phyloP scores from a whole-genome alignment of 2,797 vertebrate genomes.

The Periparus ater region DNA sequence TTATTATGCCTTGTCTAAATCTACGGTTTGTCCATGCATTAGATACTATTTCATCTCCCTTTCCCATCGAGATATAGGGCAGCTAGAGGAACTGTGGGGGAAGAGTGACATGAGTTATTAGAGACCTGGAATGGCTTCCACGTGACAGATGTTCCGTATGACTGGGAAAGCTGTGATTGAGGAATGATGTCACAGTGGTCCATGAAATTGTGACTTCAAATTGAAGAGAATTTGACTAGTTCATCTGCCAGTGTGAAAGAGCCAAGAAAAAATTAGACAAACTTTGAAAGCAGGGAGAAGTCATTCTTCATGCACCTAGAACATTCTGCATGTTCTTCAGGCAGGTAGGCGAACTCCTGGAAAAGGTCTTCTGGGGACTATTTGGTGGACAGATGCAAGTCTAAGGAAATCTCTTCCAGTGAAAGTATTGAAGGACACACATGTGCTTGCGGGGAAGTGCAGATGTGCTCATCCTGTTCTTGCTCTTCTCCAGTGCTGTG shows the following conservation, averaged over 20 bases:
- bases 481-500: neutral
- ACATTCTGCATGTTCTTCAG: neutral
- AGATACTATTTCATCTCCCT: neutral
- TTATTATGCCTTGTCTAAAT: neutral
- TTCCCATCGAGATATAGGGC: neutral
- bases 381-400: neutral
- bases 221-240: neutral
- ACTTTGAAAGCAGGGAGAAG: neutral
- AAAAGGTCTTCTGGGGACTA: neutral
- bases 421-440: neutral
- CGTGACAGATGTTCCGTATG: neutral
- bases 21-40: neutral
- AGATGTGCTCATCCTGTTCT: neutral
- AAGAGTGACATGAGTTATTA: accelerated
- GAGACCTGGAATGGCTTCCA: neutral
- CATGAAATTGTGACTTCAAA: neutral
- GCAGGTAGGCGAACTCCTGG: neutral
- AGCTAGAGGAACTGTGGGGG: neutral
- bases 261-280: neutral
- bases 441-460: neutral
- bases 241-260: neutral
- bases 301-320: neutral
- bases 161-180: neutral
- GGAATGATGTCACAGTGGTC: neutral
- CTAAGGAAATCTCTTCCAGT: neutral